Evolutionary conservation across 2,797 vertebrate species (phyloP), one percentile per base, ranked within the genome.

Genomic region (Manis crassicaudata): DNA sequence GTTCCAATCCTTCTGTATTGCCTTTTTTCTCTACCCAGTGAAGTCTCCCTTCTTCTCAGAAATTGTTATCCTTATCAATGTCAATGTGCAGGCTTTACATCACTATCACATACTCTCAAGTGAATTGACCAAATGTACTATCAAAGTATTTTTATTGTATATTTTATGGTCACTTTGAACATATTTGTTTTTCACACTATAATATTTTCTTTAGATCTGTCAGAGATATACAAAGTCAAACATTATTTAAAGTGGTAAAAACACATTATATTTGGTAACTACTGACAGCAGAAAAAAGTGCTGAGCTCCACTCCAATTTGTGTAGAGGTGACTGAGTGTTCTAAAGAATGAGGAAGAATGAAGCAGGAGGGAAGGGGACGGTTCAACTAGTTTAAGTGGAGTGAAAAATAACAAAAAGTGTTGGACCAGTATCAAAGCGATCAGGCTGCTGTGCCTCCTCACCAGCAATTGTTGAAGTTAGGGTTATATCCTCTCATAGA

Each of bases 151-250:
- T 92, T 94, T 70, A 89, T 80, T 94, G 46, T 85, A 5, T 67
- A 87, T 90, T 62, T 79, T 58, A 85, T 56, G 2, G 18, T 70
- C 17, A 83, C 67, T 91, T 77, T 62, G 4, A 92, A 60, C 10
- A 40, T n/a, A 32, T 13, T 76, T 82, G 3, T 67, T 86, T 88
- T 56, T 46, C 50, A 87, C 0, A 54, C 43, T 65, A 14, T 9
- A 67, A 29, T 89, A 63, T 79, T 89, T 96, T 83, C 52, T 88
- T 92, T 40, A 52, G 35, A 32, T 46, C 25, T 92, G 8, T 85
- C 70, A 88, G 80, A 94, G 40, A 43, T 72, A 88, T 40, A 27
- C 32, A 76, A 40, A 90, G 37, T 9, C 72, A 72, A 67, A 70
- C 21, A 85, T 81, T 91, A 60, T 63, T 70, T 68, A 37, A 63